phyloP scores from a whole-genome alignment of 1,140 invertebrate genomes.

The Drosophila teissieri region DNA sequence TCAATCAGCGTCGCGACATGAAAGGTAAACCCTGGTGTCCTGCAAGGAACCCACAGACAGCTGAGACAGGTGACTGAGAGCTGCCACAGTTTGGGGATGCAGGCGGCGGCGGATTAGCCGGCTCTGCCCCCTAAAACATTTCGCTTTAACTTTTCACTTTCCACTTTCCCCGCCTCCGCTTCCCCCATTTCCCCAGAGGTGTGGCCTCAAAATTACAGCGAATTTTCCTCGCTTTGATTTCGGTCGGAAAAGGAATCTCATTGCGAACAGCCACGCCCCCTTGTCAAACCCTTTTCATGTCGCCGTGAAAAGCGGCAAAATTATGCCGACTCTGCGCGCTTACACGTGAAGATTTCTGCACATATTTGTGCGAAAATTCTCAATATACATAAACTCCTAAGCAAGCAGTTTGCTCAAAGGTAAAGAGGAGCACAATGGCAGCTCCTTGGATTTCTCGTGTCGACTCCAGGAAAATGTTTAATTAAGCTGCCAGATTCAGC shows the following conservation, averaged over 20 bases:
- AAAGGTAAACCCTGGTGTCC: conserved; percentile 64
- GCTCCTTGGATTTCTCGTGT: conserved; percentile 25
- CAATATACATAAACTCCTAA: conserved; percentile 9
- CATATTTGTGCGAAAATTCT: conserved; percentile 48
- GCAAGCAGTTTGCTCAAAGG: not conserved
- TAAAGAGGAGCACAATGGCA: not conserved
- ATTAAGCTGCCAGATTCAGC: conserved; percentile 61
- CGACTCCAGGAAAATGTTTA: conserved; percentile 54
- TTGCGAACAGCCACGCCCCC: conserved; percentile 43
- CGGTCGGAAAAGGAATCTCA: conserved; percentile 49
- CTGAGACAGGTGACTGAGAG: conserved; percentile 31
- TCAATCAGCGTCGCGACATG: conserved; percentile 73
- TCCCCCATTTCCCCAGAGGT: conserved; percentile 4
- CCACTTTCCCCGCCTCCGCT: conserved; percentile 14
- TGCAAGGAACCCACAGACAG: conserved; percentile 49
- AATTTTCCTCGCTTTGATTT: conserved; percentile 49
- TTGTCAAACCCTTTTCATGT: conserved; percentile 80
- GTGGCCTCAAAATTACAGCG: conserved; percentile 34
- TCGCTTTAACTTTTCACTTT: conserved; percentile 51
- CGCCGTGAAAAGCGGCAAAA: conserved; percentile 42
- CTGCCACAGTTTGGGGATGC: conserved; percentile 35
- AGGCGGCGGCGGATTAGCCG: conserved; percentile 39
- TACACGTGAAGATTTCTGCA: conserved; percentile 21
- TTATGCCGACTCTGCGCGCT: conserved; percentile 40
- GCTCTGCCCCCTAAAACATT: conserved; percentile 18